Evolutionary conservation across 2,888 invertebrate genomes (phyloP), one percentile per base, ranked within the genome.

Genomic region (Phlogophora meticulosa): DNA sequence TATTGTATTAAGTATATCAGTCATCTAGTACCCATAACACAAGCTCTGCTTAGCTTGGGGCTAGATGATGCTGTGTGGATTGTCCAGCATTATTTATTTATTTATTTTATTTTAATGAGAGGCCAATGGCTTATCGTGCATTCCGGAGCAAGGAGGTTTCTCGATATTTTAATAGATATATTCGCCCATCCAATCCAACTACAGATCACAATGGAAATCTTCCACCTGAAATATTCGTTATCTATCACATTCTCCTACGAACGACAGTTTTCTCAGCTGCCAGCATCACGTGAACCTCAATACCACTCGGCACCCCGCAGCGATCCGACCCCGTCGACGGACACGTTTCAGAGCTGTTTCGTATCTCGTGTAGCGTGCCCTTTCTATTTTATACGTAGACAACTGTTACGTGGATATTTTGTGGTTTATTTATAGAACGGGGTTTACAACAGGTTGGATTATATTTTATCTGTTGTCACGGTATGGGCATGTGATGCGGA

Each of bases 281-380:
- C 72, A 69, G 69, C 69, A 43, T 49, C 71, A 48, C 64, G 57
- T 40, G 62, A 40, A 32, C 13, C 45, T 28, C 66, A n/a, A 9
- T 15, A 7, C 28, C 67, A 69, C 48, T 71, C 69, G 60, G 51
- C 61, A 0, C 45, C 81, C 82, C 51, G 80, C 66, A 20, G 82
- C 20, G 70, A n/a, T 36, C 7, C 57, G 69, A 49, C 59, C 56
- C 48, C 58, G 32, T 22, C 15, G 10, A 20, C 52, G 15, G 69
- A 57, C 62, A 80, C 61, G 66, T 60, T 61, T 59, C 28, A 56
- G 57, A 36, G 57, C 13, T 20, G 22, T 56, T 51, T 34, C 49
- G n/a, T 22, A 56, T 10, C 34, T 34, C 40, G 42, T 32, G 42
- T 53, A 32, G 15, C 55, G 11, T 48, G 38, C 34, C 48, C 55